Conservation (phyloP, 2,113 vertebrate species). For the Pollachius pollachius region DNA sequence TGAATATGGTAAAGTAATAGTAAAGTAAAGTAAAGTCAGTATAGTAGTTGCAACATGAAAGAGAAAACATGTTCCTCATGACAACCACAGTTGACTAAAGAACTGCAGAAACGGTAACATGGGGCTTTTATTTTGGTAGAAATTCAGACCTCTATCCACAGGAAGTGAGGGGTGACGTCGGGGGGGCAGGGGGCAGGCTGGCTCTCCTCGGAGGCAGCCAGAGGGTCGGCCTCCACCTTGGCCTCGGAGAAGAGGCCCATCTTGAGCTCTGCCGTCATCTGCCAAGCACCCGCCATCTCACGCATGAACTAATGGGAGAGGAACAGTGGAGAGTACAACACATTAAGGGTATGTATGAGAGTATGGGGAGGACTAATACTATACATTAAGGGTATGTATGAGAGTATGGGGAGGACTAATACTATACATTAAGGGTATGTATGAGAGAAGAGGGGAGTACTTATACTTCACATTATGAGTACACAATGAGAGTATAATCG, state of each 20-base stretch:
- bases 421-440: not conserved
- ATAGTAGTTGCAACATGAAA: not conserved
- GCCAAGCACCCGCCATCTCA: slow-evolving; percentile 97
- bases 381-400: too few species aligned
- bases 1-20: too few species aligned
- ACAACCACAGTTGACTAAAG: too few species aligned
- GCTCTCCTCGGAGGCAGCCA: slow-evolving; percentile 93
- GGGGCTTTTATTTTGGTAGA: not conserved
- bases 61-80: too few species aligned
- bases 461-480: too few species aligned
- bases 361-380: too few species aligned
- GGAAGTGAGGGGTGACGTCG: slow-evolving; percentile 89
- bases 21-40: too few species aligned
- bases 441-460: too few species aligned
- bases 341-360: not conserved
- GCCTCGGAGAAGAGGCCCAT: slow-evolving; percentile 88
- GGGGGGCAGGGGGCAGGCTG: slow-evolving; percentile 89
- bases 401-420: not conserved
- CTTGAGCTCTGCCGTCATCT: slow-evolving; percentile 94
- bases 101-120: too few species aligned
- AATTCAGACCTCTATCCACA: slow-evolving; percentile 90
- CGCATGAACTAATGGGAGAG: slow-evolving; percentile 84
- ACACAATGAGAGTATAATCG: too few species aligned
- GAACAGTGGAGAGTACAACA: not conserved
- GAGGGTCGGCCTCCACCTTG: slow-evolving; percentile 85